Evolutionary conservation across 2,888 invertebrate species (phyloP).

Genomic region (Sphecodes monilicornis): DNA sequence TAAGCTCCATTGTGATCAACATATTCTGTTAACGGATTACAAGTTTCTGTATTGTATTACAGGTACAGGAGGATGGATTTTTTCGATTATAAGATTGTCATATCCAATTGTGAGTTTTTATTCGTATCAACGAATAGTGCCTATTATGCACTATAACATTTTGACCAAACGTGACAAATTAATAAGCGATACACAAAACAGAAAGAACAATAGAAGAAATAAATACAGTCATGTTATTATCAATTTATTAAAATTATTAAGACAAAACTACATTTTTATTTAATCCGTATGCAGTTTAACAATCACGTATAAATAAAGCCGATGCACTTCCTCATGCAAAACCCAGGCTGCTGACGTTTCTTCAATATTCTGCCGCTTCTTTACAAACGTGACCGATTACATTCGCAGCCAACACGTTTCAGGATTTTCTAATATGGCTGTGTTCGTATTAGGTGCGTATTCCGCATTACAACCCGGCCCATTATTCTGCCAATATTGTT

Average conservation of each 20-base stretch:
- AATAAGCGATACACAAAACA: no score
- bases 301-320: neutral
- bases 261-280: neutral
- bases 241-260: neutral
- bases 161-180: no score
- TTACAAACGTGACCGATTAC: neutral
- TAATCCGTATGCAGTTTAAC: neutral
- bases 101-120: no score
- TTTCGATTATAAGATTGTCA: no score
- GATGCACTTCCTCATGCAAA: neutral
- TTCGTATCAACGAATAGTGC: no score
- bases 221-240: neutral
- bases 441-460: neutral
- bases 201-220: no score
- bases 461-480: neutral
- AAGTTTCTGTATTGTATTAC: no score
- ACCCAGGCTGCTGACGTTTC: neutral
- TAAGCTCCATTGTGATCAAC: no score
- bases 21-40: no score
- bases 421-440: neutral
- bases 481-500: conserved; percentile 4
- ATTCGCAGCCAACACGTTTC: neutral
- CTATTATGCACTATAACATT: no score
- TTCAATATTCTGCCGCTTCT: neutral
- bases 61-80: no score